Percentiles rank a stretch among this genome's conserved stretches.
phyloP scores from a whole-genome alignment of 2,888 invertebrate genomes.

The Pogonocherus hispidulus region DNA sequence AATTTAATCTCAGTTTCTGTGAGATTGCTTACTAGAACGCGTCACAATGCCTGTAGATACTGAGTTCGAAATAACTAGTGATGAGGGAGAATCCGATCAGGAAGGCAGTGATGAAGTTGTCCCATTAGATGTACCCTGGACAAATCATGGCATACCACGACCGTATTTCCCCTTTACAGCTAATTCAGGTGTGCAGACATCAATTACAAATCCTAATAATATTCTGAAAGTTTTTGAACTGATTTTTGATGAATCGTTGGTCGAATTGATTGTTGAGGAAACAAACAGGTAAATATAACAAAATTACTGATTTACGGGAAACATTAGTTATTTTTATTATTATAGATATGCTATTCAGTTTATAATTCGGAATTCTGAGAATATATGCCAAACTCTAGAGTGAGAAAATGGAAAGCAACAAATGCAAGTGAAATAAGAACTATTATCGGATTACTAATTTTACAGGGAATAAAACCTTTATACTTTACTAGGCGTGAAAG shows the following conservation, averaged over 20 bases:
- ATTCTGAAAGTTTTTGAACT: conserved; percentile 9
- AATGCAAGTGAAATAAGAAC: neutral
- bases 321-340: neutral
- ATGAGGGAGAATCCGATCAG: neutral
- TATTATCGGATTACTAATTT: neutral
- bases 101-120: conserved; percentile 8
- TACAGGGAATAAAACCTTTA: neutral
- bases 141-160: conserved; percentile 16
- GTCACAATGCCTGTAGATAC: too few species aligned
- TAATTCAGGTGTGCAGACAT: conserved; percentile 15
- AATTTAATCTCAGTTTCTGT: too few species aligned
- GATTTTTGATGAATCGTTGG: neutral
- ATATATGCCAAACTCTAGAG: neutral
- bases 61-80: conserved; percentile 6
- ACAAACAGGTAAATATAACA: neutral
- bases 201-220: neutral
- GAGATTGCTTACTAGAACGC: too few species aligned
- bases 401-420: neutral
- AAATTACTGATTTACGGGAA: neutral
- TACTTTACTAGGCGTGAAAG: conserved; percentile 1
- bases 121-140: conserved; percentile 14
- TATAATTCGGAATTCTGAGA: neutral
- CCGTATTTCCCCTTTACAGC: conserved; percentile 11
- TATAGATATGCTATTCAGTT: conserved; percentile 2
- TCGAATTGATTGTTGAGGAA: neutral